Percentiles rank a stretch among this genome's conserved stretches.
These are phyloP conservation scores for Scaeva pyrastri DNA, from an alignment of 2,888 invertebrate species.

Conservation along the genomic window DNA sequence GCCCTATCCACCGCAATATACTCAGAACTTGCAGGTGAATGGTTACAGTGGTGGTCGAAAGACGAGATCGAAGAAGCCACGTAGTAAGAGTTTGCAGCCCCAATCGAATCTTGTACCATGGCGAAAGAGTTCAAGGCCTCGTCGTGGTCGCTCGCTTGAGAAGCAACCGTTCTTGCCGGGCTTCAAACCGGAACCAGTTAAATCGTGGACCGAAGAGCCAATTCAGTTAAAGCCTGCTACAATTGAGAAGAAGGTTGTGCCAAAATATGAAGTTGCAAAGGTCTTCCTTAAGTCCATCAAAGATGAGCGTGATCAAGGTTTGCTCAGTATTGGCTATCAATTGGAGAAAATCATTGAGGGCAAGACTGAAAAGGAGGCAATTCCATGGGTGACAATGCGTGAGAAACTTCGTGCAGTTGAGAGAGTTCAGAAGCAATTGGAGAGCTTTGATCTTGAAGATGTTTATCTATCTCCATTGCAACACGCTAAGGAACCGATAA, in stretches of 20 bases:
- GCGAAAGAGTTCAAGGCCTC: constrained; percentile 82
- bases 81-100: constrained; percentile 83
- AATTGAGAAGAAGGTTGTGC: constrained; percentile 85
- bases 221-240: constrained; percentile 87
- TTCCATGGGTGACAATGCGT: constrained; percentile 83
- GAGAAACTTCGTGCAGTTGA: constrained; percentile 82
- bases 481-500: constrained; percentile 67
- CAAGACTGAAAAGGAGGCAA: constrained; percentile 82
- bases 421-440: constrained; percentile 82
- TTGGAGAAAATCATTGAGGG: constrained; percentile 82
- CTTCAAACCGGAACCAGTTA: constrained; percentile 82
- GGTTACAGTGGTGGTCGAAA: constrained; percentile 80
- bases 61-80: constrained; percentile 81
- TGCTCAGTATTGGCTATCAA: constrained; percentile 82
- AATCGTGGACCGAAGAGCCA: constrained; percentile 88
- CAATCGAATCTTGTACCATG: constrained; percentile 82
- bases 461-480: constrained; percentile 80
- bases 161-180: constrained; percentile 82
- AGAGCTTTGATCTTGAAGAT: constrained; percentile 83
- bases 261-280: constrained; percentile 84
- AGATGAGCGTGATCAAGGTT: constrained; percentile 83
- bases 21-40: constrained; percentile 80
- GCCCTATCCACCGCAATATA: constrained; percentile 78
- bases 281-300: constrained; percentile 85
- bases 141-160: constrained; percentile 84